These are phyloP conservation scores for Prietella phreatophila DNA, from an alignment of 2,113 vertebrate species.

Conservation along the genomic window DNA sequence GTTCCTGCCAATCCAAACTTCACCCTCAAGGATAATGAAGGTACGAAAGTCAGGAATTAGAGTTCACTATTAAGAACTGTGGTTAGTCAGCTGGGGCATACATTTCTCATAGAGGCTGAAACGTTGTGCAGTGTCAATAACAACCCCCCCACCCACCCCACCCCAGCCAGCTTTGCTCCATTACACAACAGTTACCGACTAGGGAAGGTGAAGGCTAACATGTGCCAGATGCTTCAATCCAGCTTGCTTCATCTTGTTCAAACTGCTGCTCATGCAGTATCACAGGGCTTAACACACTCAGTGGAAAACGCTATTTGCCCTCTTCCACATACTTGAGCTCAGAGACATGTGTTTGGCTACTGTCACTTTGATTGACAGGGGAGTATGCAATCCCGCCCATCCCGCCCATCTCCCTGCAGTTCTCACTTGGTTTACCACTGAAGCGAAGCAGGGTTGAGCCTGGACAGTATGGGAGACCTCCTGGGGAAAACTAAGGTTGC, in stretches of 20 bases:
- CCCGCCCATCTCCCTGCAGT: neutral
- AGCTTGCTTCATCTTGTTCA: neutral
- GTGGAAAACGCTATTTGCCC: neutral
- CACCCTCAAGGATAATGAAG: constrained; percentile 86
- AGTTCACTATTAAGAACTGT: neutral
- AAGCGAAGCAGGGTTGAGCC: too few species aligned
- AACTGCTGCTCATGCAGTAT: neutral
- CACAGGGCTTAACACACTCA: neutral
- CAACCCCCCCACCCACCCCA: neutral
- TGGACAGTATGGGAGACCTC: too few species aligned
- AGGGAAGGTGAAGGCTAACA: neutral
- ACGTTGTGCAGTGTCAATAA: neutral
- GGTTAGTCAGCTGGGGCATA: neutral
- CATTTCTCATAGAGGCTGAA: neutral
- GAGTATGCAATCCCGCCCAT: neutral
- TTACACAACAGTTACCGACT: neutral
- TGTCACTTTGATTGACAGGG: neutral
- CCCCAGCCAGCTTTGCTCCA: neutral
- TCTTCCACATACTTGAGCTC: neutral
- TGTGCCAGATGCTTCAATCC: neutral
- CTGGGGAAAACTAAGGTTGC: too few species aligned
- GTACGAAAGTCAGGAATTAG: constrained; percentile 57
- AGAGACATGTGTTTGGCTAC: neutral
- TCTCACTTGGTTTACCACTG: too few species aligned
- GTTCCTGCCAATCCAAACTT: constrained; percentile 82